Percentiles rank a stretch among this genome's conserved stretches.
Evolutionary conservation across 2,888 invertebrate genomes (phyloP).

Genomic region (Sphaerophoria taeniata): DNA sequence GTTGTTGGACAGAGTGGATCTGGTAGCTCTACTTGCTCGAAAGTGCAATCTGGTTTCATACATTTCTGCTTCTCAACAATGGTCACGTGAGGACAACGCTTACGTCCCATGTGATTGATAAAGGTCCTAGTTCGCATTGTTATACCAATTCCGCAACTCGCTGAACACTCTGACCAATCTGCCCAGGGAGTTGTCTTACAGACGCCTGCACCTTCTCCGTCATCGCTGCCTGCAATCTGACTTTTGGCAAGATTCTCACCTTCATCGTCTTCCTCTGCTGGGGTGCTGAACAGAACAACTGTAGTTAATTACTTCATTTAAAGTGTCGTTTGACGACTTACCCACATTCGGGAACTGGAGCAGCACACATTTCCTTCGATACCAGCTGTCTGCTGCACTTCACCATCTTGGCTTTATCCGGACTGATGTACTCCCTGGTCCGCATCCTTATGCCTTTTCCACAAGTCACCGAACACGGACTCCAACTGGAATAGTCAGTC

Average conservation of each 20-base stretch:
- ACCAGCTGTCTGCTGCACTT: constrained; percentile 89
- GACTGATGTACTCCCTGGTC: constrained; percentile 87
- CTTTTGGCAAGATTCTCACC: constrained; percentile 81
- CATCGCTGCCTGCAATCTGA: constrained; percentile 79
- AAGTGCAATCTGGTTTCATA: constrained; percentile 88
- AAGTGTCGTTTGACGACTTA: constrained; percentile 81
- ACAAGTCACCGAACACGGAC: constrained; percentile 92
- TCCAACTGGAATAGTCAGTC: constrained; percentile 90
- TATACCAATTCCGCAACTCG: constrained; percentile 91
- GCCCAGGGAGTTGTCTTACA: constrained; percentile 81
- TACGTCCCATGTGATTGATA: constrained; percentile 89
- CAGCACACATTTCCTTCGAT: constrained; percentile 95
- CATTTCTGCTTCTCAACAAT: constrained; percentile 90
- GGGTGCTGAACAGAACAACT: constrained; percentile 25
- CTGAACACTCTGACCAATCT: constrained; percentile 90
- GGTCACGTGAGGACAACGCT: constrained; percentile 91
- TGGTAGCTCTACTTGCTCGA: constrained; percentile 83
- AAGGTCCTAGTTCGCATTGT: constrained; percentile 90
- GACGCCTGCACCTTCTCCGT: constrained; percentile 81
- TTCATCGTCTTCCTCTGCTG: constrained; percentile 80
- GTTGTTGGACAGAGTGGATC: constrained; percentile 88
- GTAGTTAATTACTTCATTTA: background rate
- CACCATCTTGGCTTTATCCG: constrained; percentile 89
- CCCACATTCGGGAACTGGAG: constrained; percentile 89
- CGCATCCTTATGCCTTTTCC: constrained; percentile 94